Percentiles rank a stretch among this genome's conserved stretches.
Conservation (phyloP, 2,888 invertebrate species). For the Metacarcinus magister region DNA sequence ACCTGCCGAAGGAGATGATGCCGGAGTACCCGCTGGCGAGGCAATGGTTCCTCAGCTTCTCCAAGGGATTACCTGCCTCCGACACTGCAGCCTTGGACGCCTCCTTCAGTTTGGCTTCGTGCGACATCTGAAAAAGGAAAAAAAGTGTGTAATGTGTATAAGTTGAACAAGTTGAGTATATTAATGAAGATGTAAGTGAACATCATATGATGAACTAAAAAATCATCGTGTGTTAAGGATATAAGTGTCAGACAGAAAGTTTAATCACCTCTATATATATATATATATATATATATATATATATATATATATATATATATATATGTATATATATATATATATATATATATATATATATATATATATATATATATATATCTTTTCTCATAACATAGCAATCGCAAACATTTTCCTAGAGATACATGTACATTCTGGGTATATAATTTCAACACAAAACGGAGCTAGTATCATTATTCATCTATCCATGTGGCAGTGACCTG, state of each 20-base stretch:
- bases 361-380: not conserved
- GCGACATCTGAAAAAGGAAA: conserved; percentile 54
- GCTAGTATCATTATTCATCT: not conserved
- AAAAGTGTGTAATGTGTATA: too few species aligned
- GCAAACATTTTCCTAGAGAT: not conserved
- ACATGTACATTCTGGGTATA: not conserved
- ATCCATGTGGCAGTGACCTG: not conserved
- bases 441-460: not conserved
- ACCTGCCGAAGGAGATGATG: conserved; percentile 94
- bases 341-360: not conserved
- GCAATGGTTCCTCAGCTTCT: conserved; percentile 93
- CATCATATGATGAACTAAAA: too few species aligned
- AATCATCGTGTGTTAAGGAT: too few species aligned
- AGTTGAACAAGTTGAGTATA: too few species aligned
- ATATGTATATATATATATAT: conserved; percentile 26
- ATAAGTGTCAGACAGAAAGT: too few species aligned
- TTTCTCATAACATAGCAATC: not conserved
- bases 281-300: not conserved
- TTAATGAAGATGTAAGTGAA: too few species aligned
- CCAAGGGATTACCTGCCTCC: conserved; percentile 90
- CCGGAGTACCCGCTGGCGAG: conserved; percentile 94
- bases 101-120: conserved; percentile 70
- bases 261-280: not conserved
- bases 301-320: not conserved
- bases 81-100: conserved; percentile 84